Percentiles rank a stretch among this genome's conserved stretches.
These are phyloP conservation scores for Illadopsis cleaveri DNA, from an alignment of 2,113 vertebrate species.

Conservation along the genomic window DNA sequence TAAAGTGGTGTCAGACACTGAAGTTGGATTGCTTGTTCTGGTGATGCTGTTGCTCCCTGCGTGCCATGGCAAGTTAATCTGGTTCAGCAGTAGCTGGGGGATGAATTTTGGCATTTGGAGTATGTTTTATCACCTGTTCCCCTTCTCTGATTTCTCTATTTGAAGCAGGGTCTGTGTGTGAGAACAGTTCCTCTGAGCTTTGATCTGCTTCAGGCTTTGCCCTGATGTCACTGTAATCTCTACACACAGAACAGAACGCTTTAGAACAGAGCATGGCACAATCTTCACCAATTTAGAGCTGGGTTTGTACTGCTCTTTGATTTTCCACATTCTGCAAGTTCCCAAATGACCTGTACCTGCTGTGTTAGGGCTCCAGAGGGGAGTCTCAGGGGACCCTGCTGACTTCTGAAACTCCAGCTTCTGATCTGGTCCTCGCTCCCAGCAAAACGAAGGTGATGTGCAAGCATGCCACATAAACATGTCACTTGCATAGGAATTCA, in stretches of 20 bases:
- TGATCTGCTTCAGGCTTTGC: background rate
- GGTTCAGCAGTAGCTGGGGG: background rate
- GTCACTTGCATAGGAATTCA: background rate
- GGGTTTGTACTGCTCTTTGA: background rate
- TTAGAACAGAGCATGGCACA: background rate
- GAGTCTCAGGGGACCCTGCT: background rate
- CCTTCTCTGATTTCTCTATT: background rate
- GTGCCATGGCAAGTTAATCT: background rate
- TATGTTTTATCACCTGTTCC: background rate
- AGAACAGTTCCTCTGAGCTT: background rate
- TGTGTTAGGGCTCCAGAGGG: background rate
- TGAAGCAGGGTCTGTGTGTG: background rate
- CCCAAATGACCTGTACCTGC: background rate
- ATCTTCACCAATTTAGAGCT: background rate
- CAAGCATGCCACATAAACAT: background rate
- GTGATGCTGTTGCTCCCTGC: background rate
- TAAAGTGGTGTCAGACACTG: background rate
- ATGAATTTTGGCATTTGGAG: background rate
- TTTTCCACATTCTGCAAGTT: background rate
- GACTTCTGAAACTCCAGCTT: background rate
- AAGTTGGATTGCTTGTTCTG: background rate
- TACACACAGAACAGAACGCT: background rate
- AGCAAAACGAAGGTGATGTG: background rate
- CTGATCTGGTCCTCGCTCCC: background rate
- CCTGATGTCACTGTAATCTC: background rate